Base-by-base conservation (phyloP, 2,797 vertebrate genomes). In the Chrysocyon brachyurus region DNA sequence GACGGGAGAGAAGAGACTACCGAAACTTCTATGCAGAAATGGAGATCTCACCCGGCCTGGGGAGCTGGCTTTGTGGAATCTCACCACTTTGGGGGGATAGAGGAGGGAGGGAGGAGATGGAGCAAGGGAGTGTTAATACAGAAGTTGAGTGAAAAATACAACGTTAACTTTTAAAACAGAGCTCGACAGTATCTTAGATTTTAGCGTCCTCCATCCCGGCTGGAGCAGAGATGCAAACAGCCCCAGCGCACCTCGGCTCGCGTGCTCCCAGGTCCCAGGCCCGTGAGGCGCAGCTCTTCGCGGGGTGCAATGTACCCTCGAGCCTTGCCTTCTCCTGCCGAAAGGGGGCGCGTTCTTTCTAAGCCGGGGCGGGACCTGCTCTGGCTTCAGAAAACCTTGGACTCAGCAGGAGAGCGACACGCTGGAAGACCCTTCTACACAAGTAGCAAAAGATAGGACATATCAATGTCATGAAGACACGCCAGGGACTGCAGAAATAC, bases 311-410 rank as follows among this genome's bases (percentile, higher is more conserved):
- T 0, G 2, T 6, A 8, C 31, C 12, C 1, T 1, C 3, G 2
- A 73, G 40, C 21, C 24, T 21, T 1, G 40, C 75, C 59, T 75
- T 92, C 68, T 72, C 66, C 28, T 0, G 5, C 91, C 56, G 36
- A 95, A 66, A 97, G 96, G 78, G 91, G 96, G 94, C 57, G 56
- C 82, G 33, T 40, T 82, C 36, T 75, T 79, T 72, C 63, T 24
- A 21, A 68, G 33, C 40, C 14, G 1, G 72, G 24, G 3, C 36
- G 22, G 52, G 52, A 63, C 28, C 12, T 14, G 57, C 1, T 11
- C 73, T 57, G 21, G 17, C 68, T 36, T 90, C 40, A 46, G 52
- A 70, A 90, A 4, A 16, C 15, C 36, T 5, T 46, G 46, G 28
- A 1, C 28, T 73, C 11, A 10, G 3, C 26, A 36, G 46, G 56